Conservation (phyloP, 2,888 invertebrate genomes). For the Herminia tarsipennalis region DNA sequence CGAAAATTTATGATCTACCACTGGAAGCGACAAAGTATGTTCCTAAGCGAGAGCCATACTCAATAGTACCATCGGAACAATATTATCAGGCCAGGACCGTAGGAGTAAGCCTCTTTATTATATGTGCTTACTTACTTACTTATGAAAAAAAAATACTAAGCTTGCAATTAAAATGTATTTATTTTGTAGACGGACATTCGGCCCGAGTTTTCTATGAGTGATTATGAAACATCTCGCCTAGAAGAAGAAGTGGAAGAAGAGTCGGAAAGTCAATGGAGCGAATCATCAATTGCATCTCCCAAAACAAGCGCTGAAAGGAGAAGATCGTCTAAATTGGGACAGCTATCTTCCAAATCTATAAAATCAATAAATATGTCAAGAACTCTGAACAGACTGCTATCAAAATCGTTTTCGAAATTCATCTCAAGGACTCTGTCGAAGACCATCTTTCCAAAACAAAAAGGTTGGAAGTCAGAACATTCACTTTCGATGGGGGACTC, state of each 20-base stretch:
- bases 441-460: slow-evolving; percentile 37
- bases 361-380: slow-evolving; percentile 41
- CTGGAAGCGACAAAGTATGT: slow-evolving; percentile 52
- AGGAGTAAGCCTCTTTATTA: slow-evolving; percentile 8
- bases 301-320: neutral
- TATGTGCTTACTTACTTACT: neutral
- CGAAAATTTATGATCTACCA: slow-evolving; percentile 69
- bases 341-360: slow-evolving; percentile 48
- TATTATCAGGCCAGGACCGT: slow-evolving; percentile 43
- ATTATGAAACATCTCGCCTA: slow-evolving; percentile 42
- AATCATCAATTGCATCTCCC: slow-evolving; percentile 37
- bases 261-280: slow-evolving; percentile 59
- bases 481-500: slow-evolving; percentile 18
- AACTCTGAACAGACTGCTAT: slow-evolving; percentile 36
- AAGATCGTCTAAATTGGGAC: slow-evolving; percentile 38
- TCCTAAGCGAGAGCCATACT: slow-evolving; percentile 49
- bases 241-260: slow-evolving; percentile 49
- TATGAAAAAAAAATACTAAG: too few relatives aligned
- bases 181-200: slow-evolving; percentile 31
- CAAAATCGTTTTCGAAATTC: slow-evolving; percentile 55
- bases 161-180: too few relatives aligned
- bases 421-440: slow-evolving; percentile 50
- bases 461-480: slow-evolving; percentile 28
- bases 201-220: slow-evolving; percentile 51
- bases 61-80: slow-evolving; percentile 54